These are phyloP conservation scores for Onychomys arenicola DNA, from an alignment of 2,797 vertebrate genomes.

Conservation along the genomic window DNA sequence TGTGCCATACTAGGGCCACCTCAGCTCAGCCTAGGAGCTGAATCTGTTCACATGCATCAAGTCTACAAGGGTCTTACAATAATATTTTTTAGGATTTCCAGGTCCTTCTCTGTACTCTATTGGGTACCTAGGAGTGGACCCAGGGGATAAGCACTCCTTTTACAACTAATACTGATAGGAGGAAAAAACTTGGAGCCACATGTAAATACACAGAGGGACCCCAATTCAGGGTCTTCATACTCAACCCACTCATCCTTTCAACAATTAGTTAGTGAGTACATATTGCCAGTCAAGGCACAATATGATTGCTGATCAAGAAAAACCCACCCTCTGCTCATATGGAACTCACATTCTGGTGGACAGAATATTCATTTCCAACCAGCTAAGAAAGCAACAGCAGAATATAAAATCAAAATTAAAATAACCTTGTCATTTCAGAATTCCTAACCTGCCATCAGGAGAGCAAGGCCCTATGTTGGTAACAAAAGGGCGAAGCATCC, in stretches of 20 bases:
- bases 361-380: background rate
- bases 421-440: conserved; percentile 85
- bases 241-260: background rate
- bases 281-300: background rate
- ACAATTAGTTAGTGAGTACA: background rate
- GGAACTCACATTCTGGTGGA: background rate
- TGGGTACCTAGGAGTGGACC: background rate
- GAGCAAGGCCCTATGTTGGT: conserved; percentile 84
- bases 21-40: background rate
- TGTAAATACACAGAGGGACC: background rate
- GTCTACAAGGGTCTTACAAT: background rate
- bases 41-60: background rate
- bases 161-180: background rate
- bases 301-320: background rate
- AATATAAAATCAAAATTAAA: background rate
- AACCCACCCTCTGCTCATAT: background rate
- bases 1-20: background rate
- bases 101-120: background rate
- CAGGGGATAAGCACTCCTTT: background rate
- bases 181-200: background rate
- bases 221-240: background rate
- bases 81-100: background rate
- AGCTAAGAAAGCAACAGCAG: background rate
- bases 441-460: conserved; percentile 89
- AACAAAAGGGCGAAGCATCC: conserved; percentile 88